Evolutionary conservation across 2,888 invertebrate genomes (phyloP).

Genomic region (Anaspis maculata): DNA sequence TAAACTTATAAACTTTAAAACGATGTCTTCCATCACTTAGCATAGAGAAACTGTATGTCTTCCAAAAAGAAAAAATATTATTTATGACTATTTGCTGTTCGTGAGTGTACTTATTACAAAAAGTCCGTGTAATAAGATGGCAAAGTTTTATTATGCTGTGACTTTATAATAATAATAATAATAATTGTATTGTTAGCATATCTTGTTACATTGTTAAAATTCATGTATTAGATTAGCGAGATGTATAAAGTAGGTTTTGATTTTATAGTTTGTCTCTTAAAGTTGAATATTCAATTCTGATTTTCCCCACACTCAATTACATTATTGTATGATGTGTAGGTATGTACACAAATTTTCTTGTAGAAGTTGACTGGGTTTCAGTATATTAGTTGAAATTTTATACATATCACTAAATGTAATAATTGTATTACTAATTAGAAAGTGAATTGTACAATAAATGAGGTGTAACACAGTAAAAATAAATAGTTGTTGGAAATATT

Average conservation of each 20-base stretch:
- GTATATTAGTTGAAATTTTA: constrained; percentile 13
- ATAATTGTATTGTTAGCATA: constrained; percentile 15
- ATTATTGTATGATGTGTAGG: too few relatives aligned
- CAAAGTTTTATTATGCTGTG: constrained; percentile 9
- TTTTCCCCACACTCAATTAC: too few relatives aligned
- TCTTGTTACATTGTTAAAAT: constrained; percentile 16
- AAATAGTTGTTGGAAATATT: constrained; percentile 15
- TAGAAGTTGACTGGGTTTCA: neutral
- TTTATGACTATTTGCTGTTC: constrained; percentile 20
- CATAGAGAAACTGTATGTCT: constrained; percentile 24
- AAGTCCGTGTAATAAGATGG: constrained; percentile 3
- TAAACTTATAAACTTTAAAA: too few relatives aligned
- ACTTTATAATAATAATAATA: too few relatives aligned
- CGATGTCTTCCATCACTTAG: constrained; percentile 26
- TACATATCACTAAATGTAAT: constrained; percentile 17
- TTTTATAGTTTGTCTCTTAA: too few relatives aligned
- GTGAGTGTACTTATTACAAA: constrained; percentile 12
- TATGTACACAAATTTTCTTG: too few relatives aligned
- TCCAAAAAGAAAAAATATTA: constrained; percentile 19
- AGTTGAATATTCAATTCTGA: too few relatives aligned
- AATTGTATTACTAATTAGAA: constrained; percentile 5
- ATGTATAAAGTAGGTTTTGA: too few relatives aligned
- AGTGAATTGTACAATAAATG: constrained; percentile 8
- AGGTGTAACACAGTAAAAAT: constrained; percentile 10
- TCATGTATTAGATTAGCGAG: too few relatives aligned